Evolutionary conservation across 2,797 vertebrate species (phyloP).

Genomic region (Cirrhinus molitorella): DNA sequence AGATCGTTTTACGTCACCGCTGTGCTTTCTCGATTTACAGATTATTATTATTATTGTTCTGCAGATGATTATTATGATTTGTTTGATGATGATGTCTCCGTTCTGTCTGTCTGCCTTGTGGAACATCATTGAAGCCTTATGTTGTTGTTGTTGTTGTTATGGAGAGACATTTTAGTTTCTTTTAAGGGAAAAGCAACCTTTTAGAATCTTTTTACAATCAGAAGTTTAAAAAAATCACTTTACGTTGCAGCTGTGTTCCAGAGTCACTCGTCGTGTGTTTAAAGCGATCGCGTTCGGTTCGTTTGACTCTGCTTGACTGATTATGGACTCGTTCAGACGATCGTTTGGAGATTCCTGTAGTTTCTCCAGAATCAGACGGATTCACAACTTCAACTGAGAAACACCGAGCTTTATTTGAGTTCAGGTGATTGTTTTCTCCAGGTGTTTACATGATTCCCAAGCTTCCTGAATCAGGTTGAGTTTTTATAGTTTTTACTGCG

Average conservation of each 20-base stretch:
- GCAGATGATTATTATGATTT: not conserved
- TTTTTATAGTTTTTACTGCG: not conserved
- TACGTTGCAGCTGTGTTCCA: not conserved
- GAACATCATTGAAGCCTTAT: too few relatives aligned
- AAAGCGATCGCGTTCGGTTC: not conserved
- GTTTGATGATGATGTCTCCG: not conserved
- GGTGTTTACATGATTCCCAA: not conserved
- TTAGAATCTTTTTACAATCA: not conserved
- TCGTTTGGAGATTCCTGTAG: too few relatives aligned
- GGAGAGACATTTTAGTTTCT: too few relatives aligned
- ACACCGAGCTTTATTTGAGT: not conserved
- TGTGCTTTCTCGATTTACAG: conserved; percentile 25
- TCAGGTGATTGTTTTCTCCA: not conserved
- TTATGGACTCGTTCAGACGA: not conserved
- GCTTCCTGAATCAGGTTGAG: too few relatives aligned
- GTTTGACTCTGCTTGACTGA: not conserved
- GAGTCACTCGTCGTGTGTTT: not conserved
- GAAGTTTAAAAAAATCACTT: not conserved
- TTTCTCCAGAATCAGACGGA: too few relatives aligned
- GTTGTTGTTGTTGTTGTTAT: too few relatives aligned
- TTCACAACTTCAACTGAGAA: too few relatives aligned
- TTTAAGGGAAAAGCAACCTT: not conserved
- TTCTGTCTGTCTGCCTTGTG: not conserved
- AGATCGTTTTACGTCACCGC: conserved; percentile 6
- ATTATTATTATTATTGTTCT: too few relatives aligned